Conservation (phyloP, 1,140 invertebrate genomes). For the Lucilia cuprina region DNA sequence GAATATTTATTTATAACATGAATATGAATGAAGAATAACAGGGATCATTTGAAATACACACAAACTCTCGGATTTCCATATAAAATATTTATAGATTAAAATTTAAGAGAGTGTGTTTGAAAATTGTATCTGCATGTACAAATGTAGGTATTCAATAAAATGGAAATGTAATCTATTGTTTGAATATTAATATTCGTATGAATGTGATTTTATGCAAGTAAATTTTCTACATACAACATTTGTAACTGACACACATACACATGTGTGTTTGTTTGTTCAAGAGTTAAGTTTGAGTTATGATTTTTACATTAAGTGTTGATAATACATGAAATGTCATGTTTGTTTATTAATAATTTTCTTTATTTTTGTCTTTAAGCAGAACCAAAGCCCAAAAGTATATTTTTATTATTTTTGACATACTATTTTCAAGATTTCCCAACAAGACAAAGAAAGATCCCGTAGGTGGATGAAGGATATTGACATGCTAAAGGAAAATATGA, state of each 20-base stretch:
- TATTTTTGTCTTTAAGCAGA: neutral
- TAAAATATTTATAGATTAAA: neutral
- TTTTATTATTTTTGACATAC: neutral
- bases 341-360: neutral
- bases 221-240: no score
- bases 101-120: neutral
- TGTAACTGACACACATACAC: no score
- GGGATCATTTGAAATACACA: neutral
- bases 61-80: neutral
- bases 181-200: neutral
- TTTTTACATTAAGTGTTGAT: neutral
- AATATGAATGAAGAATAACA: neutral
- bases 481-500: no score
- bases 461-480: no score
- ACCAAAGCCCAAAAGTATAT: neutral
- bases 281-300: neutral
- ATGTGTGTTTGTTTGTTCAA: neutral
- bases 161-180: neutral
- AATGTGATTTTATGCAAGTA: neutral
- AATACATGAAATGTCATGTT: constrained; percentile 1
- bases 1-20: neutral
- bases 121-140: neutral
- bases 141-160: neutral
- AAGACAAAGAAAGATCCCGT: no score
- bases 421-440: neutral